Evolutionary conservation across 2,797 vertebrate genomes (phyloP), one percentile per base, ranked within the genome.

Genomic region (Tapera naevia): DNA sequence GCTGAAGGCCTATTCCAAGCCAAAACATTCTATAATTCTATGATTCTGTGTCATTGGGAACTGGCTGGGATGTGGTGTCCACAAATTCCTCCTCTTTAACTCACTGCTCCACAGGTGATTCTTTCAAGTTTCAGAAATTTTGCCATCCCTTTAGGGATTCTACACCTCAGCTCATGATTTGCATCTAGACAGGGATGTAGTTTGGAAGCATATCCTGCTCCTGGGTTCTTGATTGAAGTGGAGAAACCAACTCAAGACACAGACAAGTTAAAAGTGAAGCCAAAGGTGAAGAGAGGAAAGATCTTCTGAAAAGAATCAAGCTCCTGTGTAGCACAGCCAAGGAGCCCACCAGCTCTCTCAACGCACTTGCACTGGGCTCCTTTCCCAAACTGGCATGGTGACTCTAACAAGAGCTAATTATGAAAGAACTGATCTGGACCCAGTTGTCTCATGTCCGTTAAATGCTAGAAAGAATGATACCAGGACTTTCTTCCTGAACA

Each of bases 391-490:
- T 69, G 73, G 56, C 35, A 3, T 65, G 82, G 69, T 2, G 10
- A 62, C 30, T 89, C 54, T 91, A 89, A 93, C 69, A 54, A 84
- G 79, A 95, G 80, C 50, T 86, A 89, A 78, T 80, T 91, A 75
- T 32, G 70, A 89, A 80, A 89, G 35, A 78, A 89, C 11, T 37
- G 46, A 58, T 67, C 56, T 91, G 86, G 73, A 89, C 80, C 80
- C 35, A 22, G 50, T 76, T 84, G 50, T 50, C 28, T 83, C 56
- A 25, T 50, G n/a, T 75, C 67, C 15, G 9, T 76, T 45, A 76
- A 37, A 69, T 3, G 8, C n/a, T 53, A 72, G 23, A 43, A 37
- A 27, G 60, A 60, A 45, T 9, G 17, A 58, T n/a, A 67, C 5
- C 1, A 1, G n/a, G 45, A 41, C 83, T 87, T 93, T 84, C 60